phyloP scores from a whole-genome alignment of 2,113 vertebrate genomes.

The Thunnus thynnus region DNA sequence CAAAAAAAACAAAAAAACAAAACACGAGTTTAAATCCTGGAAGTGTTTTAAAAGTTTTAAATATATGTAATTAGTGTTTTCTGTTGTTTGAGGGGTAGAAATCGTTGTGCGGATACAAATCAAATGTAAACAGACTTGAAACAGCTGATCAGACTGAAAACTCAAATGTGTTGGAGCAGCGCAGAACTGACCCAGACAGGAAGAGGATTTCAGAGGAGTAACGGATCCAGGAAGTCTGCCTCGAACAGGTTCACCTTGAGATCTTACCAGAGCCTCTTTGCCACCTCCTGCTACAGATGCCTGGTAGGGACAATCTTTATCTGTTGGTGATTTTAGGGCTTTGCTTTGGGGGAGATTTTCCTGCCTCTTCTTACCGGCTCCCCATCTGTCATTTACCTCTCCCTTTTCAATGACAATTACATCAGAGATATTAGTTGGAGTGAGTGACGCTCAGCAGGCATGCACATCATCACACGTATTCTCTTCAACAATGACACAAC shows the following conservation, averaged over 20 bases:
- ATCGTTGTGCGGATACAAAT: too few species aligned
- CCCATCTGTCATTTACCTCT: constrained; percentile 81
- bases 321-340: constrained; percentile 80
- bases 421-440: constrained; percentile 72
- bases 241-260: constrained; percentile 56
- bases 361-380: constrained; percentile 81
- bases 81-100: too few species aligned
- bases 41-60: too few species aligned
- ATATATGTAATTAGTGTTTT: too few species aligned
- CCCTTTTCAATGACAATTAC: constrained; percentile 84
- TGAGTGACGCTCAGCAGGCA: constrained; percentile 47
- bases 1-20: too few species aligned
- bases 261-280: constrained; percentile 82
- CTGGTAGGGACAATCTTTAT: constrained; percentile 83
- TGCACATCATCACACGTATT: constrained; percentile 37
- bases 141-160: neutral
- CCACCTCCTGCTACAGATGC: constrained; percentile 82
- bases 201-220: constrained; percentile 53
- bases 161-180: neutral
- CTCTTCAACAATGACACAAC: constrained; percentile 26
- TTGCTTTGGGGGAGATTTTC: constrained; percentile 82
- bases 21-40: too few species aligned
- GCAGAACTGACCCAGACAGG: neutral
- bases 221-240: constrained; percentile 53
- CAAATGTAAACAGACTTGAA: too few species aligned